Percentiles rank a stretch among this genome's conserved stretches.
Conservation (phyloP, 37 sponge, comb jelly and placozoan genomes). For the Sycon ciliatum region DNA sequence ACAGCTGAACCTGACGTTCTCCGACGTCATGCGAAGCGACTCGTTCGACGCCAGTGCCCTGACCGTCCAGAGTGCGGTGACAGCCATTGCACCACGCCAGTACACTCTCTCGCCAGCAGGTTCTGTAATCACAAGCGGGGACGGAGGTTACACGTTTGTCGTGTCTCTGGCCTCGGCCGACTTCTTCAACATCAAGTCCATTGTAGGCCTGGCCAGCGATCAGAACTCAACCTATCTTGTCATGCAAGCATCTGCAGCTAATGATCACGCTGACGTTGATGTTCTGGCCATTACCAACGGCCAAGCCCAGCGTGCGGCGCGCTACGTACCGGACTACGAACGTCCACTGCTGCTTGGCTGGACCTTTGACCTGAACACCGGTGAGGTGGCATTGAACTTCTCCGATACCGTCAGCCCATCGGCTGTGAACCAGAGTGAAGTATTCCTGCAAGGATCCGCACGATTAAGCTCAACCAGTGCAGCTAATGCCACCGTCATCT, state of each 20-base stretch:
- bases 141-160: constrained; percentile 2
- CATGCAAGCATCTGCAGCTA: background rate
- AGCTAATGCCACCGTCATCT: background rate
- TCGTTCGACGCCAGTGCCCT: constrained; percentile 57
- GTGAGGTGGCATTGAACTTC: constrained; percentile 58
- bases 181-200: constrained; percentile 10
- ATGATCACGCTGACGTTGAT: background rate
- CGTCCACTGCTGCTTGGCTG: constrained; percentile 46
- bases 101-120: background rate
- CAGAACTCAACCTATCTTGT: background rate
- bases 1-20: constrained; percentile 69
- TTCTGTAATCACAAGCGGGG: constrained; percentile 1
- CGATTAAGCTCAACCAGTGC: background rate
- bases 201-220: background rate
- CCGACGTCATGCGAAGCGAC: constrained; percentile 55
- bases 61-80: constrained; percentile 56
- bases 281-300: background rate
- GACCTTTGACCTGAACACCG: constrained; percentile 50
- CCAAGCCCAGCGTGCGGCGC: background rate
- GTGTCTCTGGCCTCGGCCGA: background rate
- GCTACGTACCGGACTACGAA: constrained; percentile 35
- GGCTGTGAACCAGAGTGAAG: background rate
- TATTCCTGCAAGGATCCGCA: background rate
- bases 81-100: background rate
- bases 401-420: constrained; percentile 52